Evolutionary conservation across 2,113 vertebrate species (phyloP), one percentile per base, ranked within the genome.

Genomic region (Synodontis membranacea): DNA sequence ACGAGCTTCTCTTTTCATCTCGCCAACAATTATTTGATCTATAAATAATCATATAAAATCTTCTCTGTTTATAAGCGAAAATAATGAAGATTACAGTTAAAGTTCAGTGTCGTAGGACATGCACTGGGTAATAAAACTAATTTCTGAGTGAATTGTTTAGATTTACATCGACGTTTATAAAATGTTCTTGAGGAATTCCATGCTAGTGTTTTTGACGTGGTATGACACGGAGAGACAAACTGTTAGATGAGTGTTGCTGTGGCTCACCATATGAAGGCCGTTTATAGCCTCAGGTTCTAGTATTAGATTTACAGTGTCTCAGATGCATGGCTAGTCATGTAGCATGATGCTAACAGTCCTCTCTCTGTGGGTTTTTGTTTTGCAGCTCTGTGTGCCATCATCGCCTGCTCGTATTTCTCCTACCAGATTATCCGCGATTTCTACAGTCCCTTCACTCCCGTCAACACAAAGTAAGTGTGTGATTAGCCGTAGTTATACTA

Each of bases 321-420:
- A 1, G 31, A 34, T 68, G 6, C 31, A 8, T 37, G 2, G 74
- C 25, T 79, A 23, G 19, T 54, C 9, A 28, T 54, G 76, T 34
- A 34, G 75, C 28, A 37, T 12, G 10, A 80, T 52, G 14, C 5
- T 79, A 80, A 80, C 44, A 5, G 4, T n/a, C n/a, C 31, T n/a
- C 17, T 23, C 1, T 11, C 5, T 52, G 1, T 11, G 21, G 1
- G 1, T 9, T 21, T 34, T 54, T 19, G 14, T 84, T n/a, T 50
- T 56, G 15, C 91, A 98, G 97, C 96, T 82, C 89, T 98, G 72
- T 91, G 93, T 31, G 52, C 94, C 4, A 85, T 97, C 0, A 9
- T 95, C 1, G 97, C 96, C 80, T 97, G 96, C 80, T 95, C 95
- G 11, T 98, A 96, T 96, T 96, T 93, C 2, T 95, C 95, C 1